Base-by-base conservation (phyloP, 2,797 vertebrate genomes). In the Emys orbicularis region DNA sequence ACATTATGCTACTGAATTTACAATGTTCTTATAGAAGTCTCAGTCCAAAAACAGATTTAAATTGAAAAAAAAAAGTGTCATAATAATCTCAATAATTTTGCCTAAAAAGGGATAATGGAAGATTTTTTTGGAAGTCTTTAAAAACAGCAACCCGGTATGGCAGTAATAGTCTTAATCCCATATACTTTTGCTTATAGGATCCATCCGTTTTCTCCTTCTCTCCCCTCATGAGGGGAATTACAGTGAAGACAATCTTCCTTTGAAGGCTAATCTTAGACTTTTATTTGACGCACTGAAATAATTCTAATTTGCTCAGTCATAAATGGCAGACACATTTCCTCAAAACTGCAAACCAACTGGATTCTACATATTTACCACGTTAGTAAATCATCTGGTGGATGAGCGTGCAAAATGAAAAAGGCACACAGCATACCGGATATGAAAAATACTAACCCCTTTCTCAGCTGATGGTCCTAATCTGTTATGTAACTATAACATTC, bases 261-360 rank as follows among this genome's bases (percentile, higher is more conserved):
- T 92, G 87, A 90, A 82, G 54, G 37, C 90, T 87, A 77, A 82
- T 37, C 84, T 9, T 19, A 81, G 2, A 90, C 41, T 92, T 95
- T 93, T 83, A 92, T 89, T 79, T 92, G 86, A 93, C 79, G 88
- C 47, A 77, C 41, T 81, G 84, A 95, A 95, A 96, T 86, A 91
- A 94, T 91, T 88, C 79, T 90, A 57, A 94, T 83, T 87, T 92
- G 37, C 77, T 68, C 76, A 89, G 57, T 21, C 56, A 82, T 59
- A 76, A 95, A 84, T 41, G 90, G 84, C 59, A 91, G 72, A 86
- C 37, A 7, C 53, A 76, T 65, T 80, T 95, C 81, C 57, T 95
- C 87, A 84, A 88, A 41, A 90, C 81, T 52, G 81, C 49, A 77
- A 94, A 89, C 65, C 68, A 52, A 23, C 34, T 76, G 59, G 79